phyloP scores from a whole-genome alignment of 1,140 invertebrate genomes.

The Listronotus bonariensis region DNA sequence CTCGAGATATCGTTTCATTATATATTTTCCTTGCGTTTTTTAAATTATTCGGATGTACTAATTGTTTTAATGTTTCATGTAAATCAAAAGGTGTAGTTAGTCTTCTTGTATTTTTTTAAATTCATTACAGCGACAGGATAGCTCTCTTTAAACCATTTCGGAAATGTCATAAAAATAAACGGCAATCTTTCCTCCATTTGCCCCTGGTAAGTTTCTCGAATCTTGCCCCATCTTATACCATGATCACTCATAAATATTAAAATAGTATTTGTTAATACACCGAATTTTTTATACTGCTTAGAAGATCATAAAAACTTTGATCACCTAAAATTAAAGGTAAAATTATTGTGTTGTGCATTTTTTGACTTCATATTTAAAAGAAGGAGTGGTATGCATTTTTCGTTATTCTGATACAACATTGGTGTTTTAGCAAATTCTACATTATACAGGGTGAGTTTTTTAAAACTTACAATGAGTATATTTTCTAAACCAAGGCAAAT shows the following conservation, averaged over 20 bases:
- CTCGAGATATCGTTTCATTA: conserved; percentile 34
- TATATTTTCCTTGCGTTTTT: conserved; percentile 3
- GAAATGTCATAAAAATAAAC: conserved; percentile 80
- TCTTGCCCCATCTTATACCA: conserved; percentile 84
- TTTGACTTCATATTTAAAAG: no score
- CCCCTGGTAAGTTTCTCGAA: conserved; percentile 80
- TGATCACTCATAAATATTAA: conserved; percentile 91
- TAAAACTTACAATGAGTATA: no score
- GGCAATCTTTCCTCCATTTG: conserved; percentile 89
- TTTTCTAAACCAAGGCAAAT: no score
- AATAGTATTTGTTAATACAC: conserved; percentile 66
- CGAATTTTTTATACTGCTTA: conserved; percentile 61
- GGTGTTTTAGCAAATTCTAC: no score
- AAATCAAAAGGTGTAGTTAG: conserved; percentile 86
- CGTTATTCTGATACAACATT: no score
- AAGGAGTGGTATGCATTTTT: no score
- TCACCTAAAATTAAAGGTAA: conserved; percentile 60
- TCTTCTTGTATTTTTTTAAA: conserved; percentile 69
- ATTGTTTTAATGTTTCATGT: conserved; percentile 69
- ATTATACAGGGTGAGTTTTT: no score
- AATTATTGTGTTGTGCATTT: no score
- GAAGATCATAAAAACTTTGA: conserved; percentile 60
- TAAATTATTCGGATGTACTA: conserved; percentile 57
- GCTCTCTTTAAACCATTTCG: conserved; percentile 68
- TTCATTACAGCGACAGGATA: conserved; percentile 69